Conservation (phyloP, 2,113 vertebrate genomes). For the Archilochus colubris region DNA sequence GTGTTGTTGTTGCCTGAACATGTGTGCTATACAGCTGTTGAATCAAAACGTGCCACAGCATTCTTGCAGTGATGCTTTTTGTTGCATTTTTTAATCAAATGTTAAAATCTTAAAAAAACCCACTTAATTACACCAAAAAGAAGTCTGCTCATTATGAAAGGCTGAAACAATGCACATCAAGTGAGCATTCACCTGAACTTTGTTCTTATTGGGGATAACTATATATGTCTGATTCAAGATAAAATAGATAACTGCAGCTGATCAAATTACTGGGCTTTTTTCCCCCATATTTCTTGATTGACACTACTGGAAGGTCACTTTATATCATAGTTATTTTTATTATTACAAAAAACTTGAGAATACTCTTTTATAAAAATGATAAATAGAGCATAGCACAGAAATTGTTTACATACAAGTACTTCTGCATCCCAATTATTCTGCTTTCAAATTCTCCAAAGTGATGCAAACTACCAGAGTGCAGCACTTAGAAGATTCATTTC, state of each 20-base stretch:
- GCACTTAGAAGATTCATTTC: accelerated
- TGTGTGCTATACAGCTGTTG: not conserved
- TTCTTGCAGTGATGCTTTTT: not conserved
- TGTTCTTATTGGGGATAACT: not conserved
- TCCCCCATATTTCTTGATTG: not conserved
- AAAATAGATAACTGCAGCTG: not conserved
- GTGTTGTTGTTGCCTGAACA: constrained; percentile 40
- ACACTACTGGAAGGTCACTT: not conserved
- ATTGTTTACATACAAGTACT: not conserved
- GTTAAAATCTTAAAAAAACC: not conserved
- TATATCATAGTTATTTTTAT: not conserved
- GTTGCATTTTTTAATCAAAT: not conserved
- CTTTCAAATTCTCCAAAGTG: not conserved
- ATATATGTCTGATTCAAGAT: not conserved
- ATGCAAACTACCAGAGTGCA: not conserved
- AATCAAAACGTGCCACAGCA: not conserved
- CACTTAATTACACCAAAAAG: not conserved
- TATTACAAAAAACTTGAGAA: not conserved
- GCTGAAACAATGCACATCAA: not conserved
- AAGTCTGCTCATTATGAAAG: not conserved
- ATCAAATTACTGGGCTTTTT: not conserved
- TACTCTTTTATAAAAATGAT: not conserved
- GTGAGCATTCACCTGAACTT: not conserved
- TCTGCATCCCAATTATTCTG: not conserved
- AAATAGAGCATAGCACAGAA: not conserved